Evolutionary conservation across 1,140 invertebrate genomes (phyloP).

Genomic region (Aporrectodea caliginosa): DNA sequence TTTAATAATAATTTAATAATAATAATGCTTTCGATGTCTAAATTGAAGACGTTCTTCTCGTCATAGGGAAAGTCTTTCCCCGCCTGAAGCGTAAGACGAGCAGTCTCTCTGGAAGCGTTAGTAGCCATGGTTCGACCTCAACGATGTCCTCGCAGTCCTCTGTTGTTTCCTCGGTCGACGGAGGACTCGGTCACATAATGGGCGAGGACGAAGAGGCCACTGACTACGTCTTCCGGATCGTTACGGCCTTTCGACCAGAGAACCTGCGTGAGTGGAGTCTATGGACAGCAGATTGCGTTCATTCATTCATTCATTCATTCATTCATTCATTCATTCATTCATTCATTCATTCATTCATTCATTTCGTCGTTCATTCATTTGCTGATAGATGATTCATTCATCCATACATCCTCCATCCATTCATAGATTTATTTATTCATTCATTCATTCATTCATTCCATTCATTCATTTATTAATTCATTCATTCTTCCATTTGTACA

Average conservation of each 20-base stretch:
- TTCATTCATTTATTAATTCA: too few relatives aligned
- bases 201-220: conserved; percentile 64
- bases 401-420: conserved; percentile 13
- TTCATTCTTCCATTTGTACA: too few relatives aligned
- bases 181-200: background rate
- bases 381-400: too few relatives aligned
- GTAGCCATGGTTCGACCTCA: background rate
- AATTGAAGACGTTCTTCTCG: background rate
- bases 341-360: conserved; percentile 27
- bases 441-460: too few relatives aligned
- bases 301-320: conserved; percentile 21
- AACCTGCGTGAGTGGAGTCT: background rate
- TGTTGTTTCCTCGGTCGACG: background rate
- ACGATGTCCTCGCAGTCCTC: background rate
- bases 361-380: conserved; percentile 24
- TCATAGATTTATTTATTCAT: conserved; percentile 24
- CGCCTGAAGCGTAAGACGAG: background rate
- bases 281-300: conserved; percentile 19
- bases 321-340: conserved; percentile 27
- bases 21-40: too few relatives aligned
- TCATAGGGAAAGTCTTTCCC: background rate
- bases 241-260: conserved; percentile 51
- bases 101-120: background rate
- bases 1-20: too few relatives aligned
- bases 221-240: conserved; percentile 87